These are phyloP conservation scores for Ennomos fuscantarius DNA, from an alignment of 2,888 invertebrate species.

Conservation along the genomic window DNA sequence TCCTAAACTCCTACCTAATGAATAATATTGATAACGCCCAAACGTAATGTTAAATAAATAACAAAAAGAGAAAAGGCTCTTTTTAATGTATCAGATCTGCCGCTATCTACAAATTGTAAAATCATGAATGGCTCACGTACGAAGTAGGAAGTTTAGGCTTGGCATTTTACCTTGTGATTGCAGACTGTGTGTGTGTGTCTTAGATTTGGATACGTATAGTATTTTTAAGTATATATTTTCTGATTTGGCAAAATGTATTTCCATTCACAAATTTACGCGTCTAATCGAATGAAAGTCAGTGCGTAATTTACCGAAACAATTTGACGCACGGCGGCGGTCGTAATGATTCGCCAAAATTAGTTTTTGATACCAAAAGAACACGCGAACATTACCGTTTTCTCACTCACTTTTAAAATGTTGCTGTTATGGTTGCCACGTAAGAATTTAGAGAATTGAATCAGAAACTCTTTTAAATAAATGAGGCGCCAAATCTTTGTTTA, in stretches of 20 bases:
- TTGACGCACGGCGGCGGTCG: slow-evolving; percentile 33
- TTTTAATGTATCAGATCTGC: no score
- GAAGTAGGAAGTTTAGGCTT: no score
- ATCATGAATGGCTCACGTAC: no score
- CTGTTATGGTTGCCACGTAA: slow-evolving; percentile 11
- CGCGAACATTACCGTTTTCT: slow-evolving; percentile 50
- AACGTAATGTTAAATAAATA: no score
- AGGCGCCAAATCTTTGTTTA: no score
- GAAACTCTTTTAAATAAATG: no score
- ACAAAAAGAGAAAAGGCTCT: no score
- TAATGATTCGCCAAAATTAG: slow-evolving; percentile 64
- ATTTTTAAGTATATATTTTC: no score
- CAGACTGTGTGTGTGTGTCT: background rate
- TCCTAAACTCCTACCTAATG: no score
- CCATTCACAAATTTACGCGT: slow-evolving; percentile 25
- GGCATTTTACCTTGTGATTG: background rate
- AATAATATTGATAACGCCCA: no score
- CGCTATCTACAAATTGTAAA: no score
- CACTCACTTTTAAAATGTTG: slow-evolving; percentile 10
- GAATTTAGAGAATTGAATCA: background rate
- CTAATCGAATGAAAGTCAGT: slow-evolving; percentile 51
- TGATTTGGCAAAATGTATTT: background rate
- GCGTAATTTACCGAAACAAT: slow-evolving; percentile 54
- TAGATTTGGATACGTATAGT: background rate
- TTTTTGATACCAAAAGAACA: slow-evolving; percentile 50